Evolutionary conservation across 1,140 invertebrate species (phyloP), one percentile per base, ranked within the genome.

Genomic region (Musca domestica): DNA sequence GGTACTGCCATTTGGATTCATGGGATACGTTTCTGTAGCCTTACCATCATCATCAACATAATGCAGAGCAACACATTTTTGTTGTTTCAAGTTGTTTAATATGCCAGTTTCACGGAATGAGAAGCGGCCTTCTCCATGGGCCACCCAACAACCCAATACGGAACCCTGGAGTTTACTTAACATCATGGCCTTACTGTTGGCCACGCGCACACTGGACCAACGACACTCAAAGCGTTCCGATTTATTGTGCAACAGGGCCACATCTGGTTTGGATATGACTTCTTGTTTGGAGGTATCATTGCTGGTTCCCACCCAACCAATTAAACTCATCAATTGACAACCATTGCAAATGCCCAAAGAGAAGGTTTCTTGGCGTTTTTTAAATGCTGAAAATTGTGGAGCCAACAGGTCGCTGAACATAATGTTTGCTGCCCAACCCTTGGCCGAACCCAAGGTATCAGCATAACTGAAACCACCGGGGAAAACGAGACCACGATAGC

Each of bases 391-490:
- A 52, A 98, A 90, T 75, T 96, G 93, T 6, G 82, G 75, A 66
- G 82, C 81, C 2, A 92, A 76, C 46, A 85, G 85, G 22, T 88
- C 83, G 66, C 88, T 87, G 78, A 94, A 96, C 4, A 92, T 76
- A 15, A 98, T 89, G 73, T 92, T 91, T 0, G 94, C 95, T 2
- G 96, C 95, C 97, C 97, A 99, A 17, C 97, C 96, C 86, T 97
- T 98, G 0, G 95, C 96, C 1, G 96, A 98, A 1, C 97, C 97
- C 41, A 98, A 84, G 1, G 98, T 97, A 85, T 99, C 96, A 41
- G 95, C 96, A 84, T 98, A 99, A 82, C 96, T 98, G 78, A 99
- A 99, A 15, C 97, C 97, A 48, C 97, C 97, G 3, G 96, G 96
- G 76, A 98, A 99, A 34, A 96, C 89, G 14, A 99, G 73, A 5